phyloP scores from a whole-genome alignment of 1,140 invertebrate species.

The Trachelipus rathkii region DNA sequence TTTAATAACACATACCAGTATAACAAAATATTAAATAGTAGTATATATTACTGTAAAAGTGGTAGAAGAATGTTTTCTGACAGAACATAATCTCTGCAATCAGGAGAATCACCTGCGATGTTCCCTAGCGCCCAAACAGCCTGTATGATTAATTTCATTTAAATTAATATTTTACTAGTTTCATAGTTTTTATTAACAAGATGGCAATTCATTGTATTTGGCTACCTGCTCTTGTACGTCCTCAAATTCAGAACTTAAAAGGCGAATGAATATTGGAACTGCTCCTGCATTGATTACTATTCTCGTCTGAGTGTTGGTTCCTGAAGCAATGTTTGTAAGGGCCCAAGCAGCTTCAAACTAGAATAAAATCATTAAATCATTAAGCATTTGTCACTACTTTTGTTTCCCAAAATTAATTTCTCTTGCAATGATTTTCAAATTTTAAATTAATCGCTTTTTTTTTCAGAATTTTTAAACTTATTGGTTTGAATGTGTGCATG shows the following conservation, averaged over 20 bases:
- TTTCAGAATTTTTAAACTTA: too few species aligned
- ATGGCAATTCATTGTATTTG: too few species aligned
- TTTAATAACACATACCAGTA: not conserved
- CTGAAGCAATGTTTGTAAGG: constrained; percentile 94
- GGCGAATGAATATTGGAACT: constrained; percentile 82
- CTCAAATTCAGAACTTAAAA: constrained; percentile 73
- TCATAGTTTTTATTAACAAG: too few species aligned
- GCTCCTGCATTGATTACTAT: constrained; percentile 91
- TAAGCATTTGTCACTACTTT: too few species aligned
- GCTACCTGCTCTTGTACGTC: constrained; percentile 78
- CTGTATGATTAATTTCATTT: constrained; percentile 50
- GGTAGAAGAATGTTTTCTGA: constrained; percentile 72
- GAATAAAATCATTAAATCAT: constrained; percentile 43
- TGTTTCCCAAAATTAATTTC: too few species aligned
- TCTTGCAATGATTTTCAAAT: too few species aligned
- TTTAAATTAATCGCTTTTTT: too few species aligned
- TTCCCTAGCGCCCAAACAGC: constrained; percentile 95
- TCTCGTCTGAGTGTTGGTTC: constrained; percentile 73
- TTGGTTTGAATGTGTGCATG: too few species aligned
- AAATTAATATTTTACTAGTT: too few species aligned
- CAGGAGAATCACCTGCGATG: constrained; percentile 91
- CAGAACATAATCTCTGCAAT: constrained; percentile 86
- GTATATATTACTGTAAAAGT: constrained; percentile 66
- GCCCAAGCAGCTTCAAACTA: constrained; percentile 98
- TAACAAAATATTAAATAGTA: not conserved